Conservation (phyloP, 2,888 invertebrate species). For the Dasysyrphus albostriatus region DNA sequence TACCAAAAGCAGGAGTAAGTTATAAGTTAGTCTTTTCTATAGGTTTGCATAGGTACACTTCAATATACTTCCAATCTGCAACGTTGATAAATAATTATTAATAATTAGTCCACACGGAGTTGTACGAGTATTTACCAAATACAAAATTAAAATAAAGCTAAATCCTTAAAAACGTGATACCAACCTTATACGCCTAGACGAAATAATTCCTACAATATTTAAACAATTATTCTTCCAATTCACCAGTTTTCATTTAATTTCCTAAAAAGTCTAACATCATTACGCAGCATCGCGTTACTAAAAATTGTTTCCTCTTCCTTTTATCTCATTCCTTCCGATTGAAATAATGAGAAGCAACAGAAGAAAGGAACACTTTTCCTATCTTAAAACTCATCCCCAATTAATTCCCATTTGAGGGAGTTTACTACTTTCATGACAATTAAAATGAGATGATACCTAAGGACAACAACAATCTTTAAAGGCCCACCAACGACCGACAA, state of each 20-base stretch:
- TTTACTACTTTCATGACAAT: conserved; percentile 69
- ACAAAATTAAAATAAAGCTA: too few species aligned
- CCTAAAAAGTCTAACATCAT: conserved; percentile 61
- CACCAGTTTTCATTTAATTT: conserved; percentile 61
- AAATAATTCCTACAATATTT: not conserved
- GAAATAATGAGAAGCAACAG: conserved; percentile 30
- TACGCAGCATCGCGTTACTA: conserved; percentile 9
- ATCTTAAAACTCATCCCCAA: conserved; percentile 40
- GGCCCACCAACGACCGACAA: not conserved
- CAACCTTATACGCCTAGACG: not conserved
- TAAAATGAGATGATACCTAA: conserved; percentile 57
- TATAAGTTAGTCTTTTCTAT: too few species aligned
- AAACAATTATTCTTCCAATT: conserved; percentile 44
- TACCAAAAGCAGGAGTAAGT: too few species aligned
- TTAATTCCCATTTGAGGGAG: conserved; percentile 59
- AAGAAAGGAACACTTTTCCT: not conserved
- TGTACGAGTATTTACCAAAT: too few species aligned
- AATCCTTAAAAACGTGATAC: too few species aligned
- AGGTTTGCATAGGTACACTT: too few species aligned
- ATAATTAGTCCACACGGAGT: too few species aligned
- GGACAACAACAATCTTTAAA: conserved; percentile 41
- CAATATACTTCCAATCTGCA: too few species aligned
- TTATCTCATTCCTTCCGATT: conserved; percentile 32
- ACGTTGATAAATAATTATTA: too few species aligned
- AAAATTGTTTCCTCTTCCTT: conserved; percentile 25